Evolutionary conservation across 30 jellyfish, hydroid and myxozoan species (phyloP).

Genomic region (Clytia hemisphaerica): DNA sequence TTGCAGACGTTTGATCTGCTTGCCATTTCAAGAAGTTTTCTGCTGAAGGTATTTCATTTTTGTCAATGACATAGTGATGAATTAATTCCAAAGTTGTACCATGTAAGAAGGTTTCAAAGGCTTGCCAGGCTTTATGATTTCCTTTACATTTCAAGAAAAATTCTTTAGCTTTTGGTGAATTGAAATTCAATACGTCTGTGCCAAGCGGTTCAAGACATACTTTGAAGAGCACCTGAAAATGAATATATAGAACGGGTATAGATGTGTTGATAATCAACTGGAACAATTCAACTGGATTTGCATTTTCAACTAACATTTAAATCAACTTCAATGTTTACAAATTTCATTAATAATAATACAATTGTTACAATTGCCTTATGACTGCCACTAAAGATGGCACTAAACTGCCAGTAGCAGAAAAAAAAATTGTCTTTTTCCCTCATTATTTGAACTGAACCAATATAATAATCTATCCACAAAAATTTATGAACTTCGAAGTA

Average conservation of each 20-base stretch:
- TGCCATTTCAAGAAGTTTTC: conserved; percentile 6
- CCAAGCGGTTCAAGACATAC: neutral
- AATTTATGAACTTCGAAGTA: no score
- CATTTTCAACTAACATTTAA: no score
- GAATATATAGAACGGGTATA: neutral
- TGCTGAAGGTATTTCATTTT: neutral
- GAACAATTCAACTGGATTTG: no score
- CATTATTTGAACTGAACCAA: no score
- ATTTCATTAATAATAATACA: no score
- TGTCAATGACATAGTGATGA: neutral
- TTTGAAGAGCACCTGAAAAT: neutral
- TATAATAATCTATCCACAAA: no score
- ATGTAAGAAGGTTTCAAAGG: neutral
- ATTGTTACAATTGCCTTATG: no score
- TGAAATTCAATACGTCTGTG: neutral
- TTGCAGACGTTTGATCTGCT: neutral
- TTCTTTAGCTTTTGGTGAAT: neutral
- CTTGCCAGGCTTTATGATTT: conserved; percentile 6
- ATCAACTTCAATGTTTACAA: no score
- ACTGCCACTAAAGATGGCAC: no score
- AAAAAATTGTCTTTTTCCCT: no score
- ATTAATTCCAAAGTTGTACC: neutral
- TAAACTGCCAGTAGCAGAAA: no score
- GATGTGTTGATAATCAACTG: no score
- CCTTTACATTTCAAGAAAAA: neutral